phyloP scores from a whole-genome alignment of 2,113 vertebrate species.

The Scortum barcoo region DNA sequence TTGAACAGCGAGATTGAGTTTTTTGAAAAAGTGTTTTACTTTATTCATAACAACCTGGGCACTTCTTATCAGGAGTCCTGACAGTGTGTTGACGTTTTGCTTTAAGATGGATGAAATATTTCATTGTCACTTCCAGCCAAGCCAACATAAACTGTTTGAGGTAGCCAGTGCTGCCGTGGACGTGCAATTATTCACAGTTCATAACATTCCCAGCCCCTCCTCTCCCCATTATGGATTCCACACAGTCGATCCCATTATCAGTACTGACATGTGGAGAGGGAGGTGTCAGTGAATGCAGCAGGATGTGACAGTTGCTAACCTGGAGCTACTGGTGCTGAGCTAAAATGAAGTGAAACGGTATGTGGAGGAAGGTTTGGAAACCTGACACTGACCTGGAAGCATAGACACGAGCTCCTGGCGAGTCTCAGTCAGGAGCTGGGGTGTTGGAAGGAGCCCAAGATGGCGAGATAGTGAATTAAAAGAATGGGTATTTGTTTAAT shows the following conservation, averaged over 20 bases:
- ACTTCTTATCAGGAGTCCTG: background rate
- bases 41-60: background rate
- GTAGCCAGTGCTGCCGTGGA: background rate
- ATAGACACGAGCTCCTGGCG: background rate
- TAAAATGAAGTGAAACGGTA: constrained; percentile 53
- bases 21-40: background rate
- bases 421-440: background rate
- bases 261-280: constrained; percentile 55
- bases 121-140: constrained; percentile 8
- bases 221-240: constrained; percentile 31
- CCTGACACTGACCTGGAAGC: constrained; percentile 16
- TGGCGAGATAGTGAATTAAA: constrained; percentile 6
- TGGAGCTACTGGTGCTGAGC: constrained; percentile 40
- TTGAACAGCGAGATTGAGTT: background rate
- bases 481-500: background rate
- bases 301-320: constrained; percentile 66
- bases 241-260: constrained; percentile 51
- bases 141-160: background rate
- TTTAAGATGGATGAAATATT: constrained; percentile 29
- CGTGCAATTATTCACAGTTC: background rate
- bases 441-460: constrained; percentile 8
- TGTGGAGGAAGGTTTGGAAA: constrained; percentile 20
- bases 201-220: background rate
- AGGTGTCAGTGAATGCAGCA: constrained; percentile 45
- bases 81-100: constrained; percentile 23